Percentiles rank a stretch among this genome's conserved stretches.
Evolutionary conservation across 2,888 invertebrate genomes (phyloP).

Genomic region (Drosophila mayaguana): DNA sequence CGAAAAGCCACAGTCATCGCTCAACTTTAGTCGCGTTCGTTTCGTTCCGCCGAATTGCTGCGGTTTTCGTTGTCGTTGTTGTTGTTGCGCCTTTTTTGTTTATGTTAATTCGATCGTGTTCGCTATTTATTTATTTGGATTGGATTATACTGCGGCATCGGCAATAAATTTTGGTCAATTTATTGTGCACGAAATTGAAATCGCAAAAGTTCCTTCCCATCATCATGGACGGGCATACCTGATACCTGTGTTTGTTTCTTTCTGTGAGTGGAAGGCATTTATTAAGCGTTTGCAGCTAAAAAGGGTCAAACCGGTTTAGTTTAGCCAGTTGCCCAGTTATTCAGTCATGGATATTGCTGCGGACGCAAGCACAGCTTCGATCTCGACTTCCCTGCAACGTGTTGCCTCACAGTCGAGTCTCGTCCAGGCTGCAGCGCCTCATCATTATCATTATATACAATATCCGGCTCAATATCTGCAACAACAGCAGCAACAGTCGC

Average conservation of each 20-base stretch:
- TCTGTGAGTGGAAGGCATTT: slow-evolving; percentile 54
- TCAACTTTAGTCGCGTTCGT: slow-evolving; percentile 57
- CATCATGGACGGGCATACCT: slow-evolving; percentile 26
- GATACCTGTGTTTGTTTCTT: slow-evolving; percentile 26
- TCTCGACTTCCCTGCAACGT: slow-evolving; percentile 69
- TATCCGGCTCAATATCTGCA: slow-evolving; percentile 77
- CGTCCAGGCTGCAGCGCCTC: slow-evolving; percentile 85
- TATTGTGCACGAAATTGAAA: slow-evolving; percentile 60
- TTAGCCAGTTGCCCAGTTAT: slow-evolving; percentile 49
- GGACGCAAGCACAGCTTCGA: slow-evolving; percentile 23
- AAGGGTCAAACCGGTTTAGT: slow-evolving; percentile 83
- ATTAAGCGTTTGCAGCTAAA: slow-evolving; percentile 73
- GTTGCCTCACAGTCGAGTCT: slow-evolving; percentile 89
- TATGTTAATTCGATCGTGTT: slow-evolving; percentile 70
- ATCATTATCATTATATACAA: slow-evolving; percentile 85
- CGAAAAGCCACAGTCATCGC: slow-evolving; percentile 43
- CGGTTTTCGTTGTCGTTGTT: slow-evolving; percentile 17
- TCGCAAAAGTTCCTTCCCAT: slow-evolving; percentile 53
- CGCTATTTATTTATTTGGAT: slow-evolving; percentile 58
- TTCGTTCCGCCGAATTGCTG: slow-evolving; percentile 24
- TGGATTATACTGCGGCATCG: slow-evolving; percentile 55
- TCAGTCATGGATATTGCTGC: slow-evolving; percentile 31
- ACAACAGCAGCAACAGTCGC: slow-evolving; percentile 43
- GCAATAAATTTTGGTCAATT: slow-evolving; percentile 69
- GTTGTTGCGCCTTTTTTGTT: slow-evolving; percentile 53